Percentiles rank a stretch among this genome's conserved stretches.
Conservation (phyloP, 1,140 invertebrate genomes). For the Drosophila pseudoananassae region DNA sequence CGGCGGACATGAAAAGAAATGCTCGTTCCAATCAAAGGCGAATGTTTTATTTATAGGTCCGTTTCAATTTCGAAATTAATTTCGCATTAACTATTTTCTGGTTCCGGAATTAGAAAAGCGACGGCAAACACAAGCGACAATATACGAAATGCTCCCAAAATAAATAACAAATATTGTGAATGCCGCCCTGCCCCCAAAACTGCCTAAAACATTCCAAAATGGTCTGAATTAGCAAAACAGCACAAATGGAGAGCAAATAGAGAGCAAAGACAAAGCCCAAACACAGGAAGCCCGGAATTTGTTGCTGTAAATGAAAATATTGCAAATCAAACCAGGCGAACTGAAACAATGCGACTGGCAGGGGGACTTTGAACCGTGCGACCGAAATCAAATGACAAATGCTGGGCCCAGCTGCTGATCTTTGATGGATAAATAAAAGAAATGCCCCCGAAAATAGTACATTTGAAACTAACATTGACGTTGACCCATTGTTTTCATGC, state of each 20-base stretch:
- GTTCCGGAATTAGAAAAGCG: slow-evolving; percentile 23
- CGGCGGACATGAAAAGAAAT: slow-evolving; percentile 39
- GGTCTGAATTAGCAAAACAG: slow-evolving; percentile 36
- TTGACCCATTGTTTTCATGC: slow-evolving; percentile 25
- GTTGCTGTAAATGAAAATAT: slow-evolving; percentile 62
- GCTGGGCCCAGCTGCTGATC: slow-evolving; percentile 45
- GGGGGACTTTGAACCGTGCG: slow-evolving; percentile 42
- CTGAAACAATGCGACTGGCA: slow-evolving; percentile 12
- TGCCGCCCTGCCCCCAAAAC: background rate
- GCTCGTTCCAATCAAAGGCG: slow-evolving; percentile 25
- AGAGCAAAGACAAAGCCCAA: slow-evolving; percentile 29
- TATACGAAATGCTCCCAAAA: slow-evolving; percentile 26
- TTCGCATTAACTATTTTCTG: slow-evolving; percentile 53
- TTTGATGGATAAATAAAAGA: slow-evolving; percentile 42
- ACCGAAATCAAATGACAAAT: slow-evolving; percentile 40
- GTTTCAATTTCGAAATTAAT: slow-evolving; percentile 61
- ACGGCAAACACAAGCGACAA: slow-evolving; percentile 19
- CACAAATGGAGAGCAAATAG: slow-evolving; percentile 21
- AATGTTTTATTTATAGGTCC: slow-evolving; percentile 72
- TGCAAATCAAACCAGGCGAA: slow-evolving; percentile 39
- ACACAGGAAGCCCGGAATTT: slow-evolving; percentile 28
- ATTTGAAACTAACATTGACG: slow-evolving; percentile 22
- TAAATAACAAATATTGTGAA: slow-evolving; percentile 39
- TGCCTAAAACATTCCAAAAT: slow-evolving; percentile 27
- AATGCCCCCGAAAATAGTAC: background rate